Percentiles rank a stretch among this genome's conserved stretches.
phyloP scores from a whole-genome alignment of 37 sponge, comb jelly and placozoan genomes.

The Corticium candelabrum region DNA sequence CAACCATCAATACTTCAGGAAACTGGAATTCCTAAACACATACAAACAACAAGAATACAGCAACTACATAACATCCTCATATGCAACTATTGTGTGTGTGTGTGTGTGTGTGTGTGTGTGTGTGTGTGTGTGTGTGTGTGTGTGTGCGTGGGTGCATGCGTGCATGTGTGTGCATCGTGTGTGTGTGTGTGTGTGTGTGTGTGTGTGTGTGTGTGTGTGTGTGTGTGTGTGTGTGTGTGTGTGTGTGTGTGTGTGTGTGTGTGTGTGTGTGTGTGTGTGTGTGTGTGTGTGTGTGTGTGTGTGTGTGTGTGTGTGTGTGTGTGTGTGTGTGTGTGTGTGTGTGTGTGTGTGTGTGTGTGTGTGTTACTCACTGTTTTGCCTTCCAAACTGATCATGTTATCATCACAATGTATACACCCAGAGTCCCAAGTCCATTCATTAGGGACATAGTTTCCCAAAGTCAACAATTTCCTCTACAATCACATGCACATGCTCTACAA shows the following conservation, averaged over 20 bases:
- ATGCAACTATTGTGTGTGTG: no score
- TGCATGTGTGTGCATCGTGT: no score
- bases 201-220: no score
- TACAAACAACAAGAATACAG: background rate
- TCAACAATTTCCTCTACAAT: no score
- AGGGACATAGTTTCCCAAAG: constrained; percentile 79
- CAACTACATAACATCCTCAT: no score
- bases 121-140: no score
- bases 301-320: constrained; percentile 18
- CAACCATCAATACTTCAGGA: constrained; percentile 50
- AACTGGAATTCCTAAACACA: constrained; percentile 2
- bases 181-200: no score
- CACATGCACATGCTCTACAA: no score
- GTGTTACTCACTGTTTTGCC: constrained; percentile 5
- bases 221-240: no score
- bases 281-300: constrained; percentile 45
- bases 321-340: constrained; percentile 24
- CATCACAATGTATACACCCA: constrained; percentile 55
- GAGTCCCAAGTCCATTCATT: constrained; percentile 27
- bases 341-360: constrained; percentile 18
- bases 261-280: constrained; percentile 29
- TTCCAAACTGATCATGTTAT: constrained; percentile 20
- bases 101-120: no score
- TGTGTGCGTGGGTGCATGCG: no score
- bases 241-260: no score